These are phyloP conservation scores for Atherinosoma microstoma DNA, from an alignment of 2,797 vertebrate species.

Conservation along the genomic window DNA sequence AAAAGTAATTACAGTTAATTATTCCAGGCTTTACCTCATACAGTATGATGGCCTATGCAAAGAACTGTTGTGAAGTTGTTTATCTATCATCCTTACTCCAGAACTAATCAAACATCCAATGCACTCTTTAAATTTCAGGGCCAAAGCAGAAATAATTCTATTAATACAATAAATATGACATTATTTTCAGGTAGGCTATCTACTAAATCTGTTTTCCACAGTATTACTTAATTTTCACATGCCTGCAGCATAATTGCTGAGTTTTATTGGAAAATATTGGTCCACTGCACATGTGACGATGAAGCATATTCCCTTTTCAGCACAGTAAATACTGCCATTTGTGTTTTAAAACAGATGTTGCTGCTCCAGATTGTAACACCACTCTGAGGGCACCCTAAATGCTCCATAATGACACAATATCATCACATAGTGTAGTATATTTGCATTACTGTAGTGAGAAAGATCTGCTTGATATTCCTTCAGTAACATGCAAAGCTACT, in stretches of 20 bases:
- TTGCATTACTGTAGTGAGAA: not conserved
- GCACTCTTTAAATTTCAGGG: not conserved
- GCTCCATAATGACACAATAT: conserved; percentile 17
- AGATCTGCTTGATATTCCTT: not conserved
- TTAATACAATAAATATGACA: not conserved
- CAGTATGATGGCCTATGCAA: not conserved
- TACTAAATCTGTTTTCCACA: not conserved
- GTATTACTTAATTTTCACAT: not conserved
- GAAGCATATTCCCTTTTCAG: conserved; percentile 54
- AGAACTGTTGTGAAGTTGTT: not conserved
- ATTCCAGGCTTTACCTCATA: not conserved
- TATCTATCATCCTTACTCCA: not conserved
- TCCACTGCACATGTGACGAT: conserved; percentile 43
- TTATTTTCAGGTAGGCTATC: not conserved
- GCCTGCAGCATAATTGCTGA: not conserved
- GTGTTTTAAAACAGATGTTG: conserved; percentile 77
- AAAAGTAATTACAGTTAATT: not conserved
- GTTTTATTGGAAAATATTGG: conserved; percentile 47
- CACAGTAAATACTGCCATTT: conserved; percentile 85
- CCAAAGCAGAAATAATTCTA: not conserved
- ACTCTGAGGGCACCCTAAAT: conserved; percentile 11
- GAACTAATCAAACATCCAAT: not conserved
- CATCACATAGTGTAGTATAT: not conserved
- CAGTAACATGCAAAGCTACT: not conserved
- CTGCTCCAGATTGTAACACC: conserved; percentile 53